phyloP scores from a whole-genome alignment of 2,113 vertebrate genomes.

The Neofelis nebulosa region DNA sequence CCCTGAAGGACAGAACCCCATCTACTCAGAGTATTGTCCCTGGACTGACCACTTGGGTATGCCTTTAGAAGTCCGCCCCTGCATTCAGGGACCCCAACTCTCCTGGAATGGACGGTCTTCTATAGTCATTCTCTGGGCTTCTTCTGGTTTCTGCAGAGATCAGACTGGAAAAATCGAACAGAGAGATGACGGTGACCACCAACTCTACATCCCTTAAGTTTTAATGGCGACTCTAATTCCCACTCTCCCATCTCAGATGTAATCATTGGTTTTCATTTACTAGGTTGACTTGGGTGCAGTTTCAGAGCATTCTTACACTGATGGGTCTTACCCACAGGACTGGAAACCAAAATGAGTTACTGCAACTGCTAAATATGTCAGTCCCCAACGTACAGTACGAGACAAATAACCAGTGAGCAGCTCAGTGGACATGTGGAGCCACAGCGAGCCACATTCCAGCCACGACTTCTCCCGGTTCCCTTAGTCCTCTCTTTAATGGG shows the following conservation, averaged over 20 bases:
- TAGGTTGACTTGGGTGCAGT: neutral
- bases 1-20: neutral
- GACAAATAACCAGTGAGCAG: too few relatives aligned
- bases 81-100: neutral
- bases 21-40: neutral
- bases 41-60: neutral
- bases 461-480: too few relatives aligned
- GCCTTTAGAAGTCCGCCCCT: neutral
- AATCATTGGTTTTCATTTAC: neutral
- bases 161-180: neutral
- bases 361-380: neutral
- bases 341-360: neutral
- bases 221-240: neutral
- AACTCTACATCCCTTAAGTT: too few relatives aligned
- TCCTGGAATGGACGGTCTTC: neutral
- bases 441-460: neutral
- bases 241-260: neutral
- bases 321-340: neutral
- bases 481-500: accelerated
- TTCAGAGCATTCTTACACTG: neutral
- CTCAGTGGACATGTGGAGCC: neutral
- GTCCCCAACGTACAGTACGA: too few relatives aligned
- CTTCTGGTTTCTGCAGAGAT: neutral
- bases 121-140: neutral
- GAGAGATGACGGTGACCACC: neutral